phyloP scores from a whole-genome alignment of 2,888 invertebrate genomes.

The Polydrusus pterygomalis region DNA sequence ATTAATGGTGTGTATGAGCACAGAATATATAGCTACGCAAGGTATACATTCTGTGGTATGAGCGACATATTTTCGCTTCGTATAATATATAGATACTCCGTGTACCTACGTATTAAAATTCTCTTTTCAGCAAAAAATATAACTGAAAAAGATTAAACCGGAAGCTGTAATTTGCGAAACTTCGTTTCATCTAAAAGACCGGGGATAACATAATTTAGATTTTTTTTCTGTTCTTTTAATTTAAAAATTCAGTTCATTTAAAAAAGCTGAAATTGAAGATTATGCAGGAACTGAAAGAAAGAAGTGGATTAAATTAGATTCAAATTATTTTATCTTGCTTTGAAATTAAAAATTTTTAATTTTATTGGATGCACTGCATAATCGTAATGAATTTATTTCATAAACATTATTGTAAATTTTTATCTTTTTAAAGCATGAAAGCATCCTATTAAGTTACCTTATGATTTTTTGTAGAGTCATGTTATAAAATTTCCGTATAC shows the following conservation, averaged over 20 bases:
- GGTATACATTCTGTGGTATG: too few relatives aligned
- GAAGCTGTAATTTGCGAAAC: background rate
- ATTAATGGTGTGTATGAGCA: too few relatives aligned
- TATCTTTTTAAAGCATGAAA: too few relatives aligned
- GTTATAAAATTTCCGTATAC: too few relatives aligned
- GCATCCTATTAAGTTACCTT: too few relatives aligned
- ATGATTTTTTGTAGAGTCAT: too few relatives aligned
- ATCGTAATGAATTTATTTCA: background rate
- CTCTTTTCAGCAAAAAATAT: too few relatives aligned
- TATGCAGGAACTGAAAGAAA: constrained; percentile 9
- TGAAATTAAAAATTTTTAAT: constrained; percentile 3
- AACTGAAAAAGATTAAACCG: background rate
- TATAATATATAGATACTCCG: too few relatives aligned
- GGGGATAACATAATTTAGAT: constrained; percentile 6
- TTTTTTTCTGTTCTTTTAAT: constrained; percentile 18
- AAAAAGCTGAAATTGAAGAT: constrained; percentile 12
- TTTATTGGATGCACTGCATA: background rate
- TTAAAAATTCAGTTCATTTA: background rate
- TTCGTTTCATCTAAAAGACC: background rate
- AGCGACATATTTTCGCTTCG: too few relatives aligned
- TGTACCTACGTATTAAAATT: too few relatives aligned
- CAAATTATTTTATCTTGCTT: constrained; percentile 11
- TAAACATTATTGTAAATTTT: background rate
- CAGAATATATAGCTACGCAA: too few relatives aligned
- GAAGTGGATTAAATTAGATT: constrained; percentile 13